Base-by-base conservation (phyloP, 2,797 vertebrate species). In the Lutjanus campechanus region DNA sequence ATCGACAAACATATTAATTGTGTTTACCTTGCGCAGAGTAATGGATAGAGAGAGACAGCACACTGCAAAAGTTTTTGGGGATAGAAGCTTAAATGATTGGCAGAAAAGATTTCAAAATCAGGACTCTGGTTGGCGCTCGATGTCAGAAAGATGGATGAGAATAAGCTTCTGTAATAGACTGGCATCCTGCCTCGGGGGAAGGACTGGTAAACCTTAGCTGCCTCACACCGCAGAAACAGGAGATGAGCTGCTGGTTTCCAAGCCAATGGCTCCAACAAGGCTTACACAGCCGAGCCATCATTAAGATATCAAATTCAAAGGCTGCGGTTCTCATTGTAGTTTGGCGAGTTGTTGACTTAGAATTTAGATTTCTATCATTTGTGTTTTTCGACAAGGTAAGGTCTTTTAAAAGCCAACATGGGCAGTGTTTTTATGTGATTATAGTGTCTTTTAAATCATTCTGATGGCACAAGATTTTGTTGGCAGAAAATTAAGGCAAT, bases 91-190 rank as follows among this genome's bases (percentile, higher is more conserved):
- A 55, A 73, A 72, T 56, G 50, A 75, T 75, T 77, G 49, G 59
- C 54, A 6, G 77, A 51, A 58, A 17, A 50, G 51, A 64, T 73
- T 76, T 50, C 58, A 78, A 80, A 74, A 78, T 63, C 68, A 62
- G 46, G 53, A 72, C 22, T 70, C 16, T 44, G 58, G 78, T 61
- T 75, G 54, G 74, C 49, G 77, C 66, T 59, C 58, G 40, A 22
- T 63, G 70, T 75, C 79, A 82, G 78, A 10, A n/a, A 86, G 80
- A 86, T 67, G 73, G 76, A 88, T 86, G 86, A 50, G 54, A 65
- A 77, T 51, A 76, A 79, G 71, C 60, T 55, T n/a, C 62, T 61
- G 85, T 81, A 79, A 89, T 69, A 64, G 81, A 87, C 79, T 77
- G 80, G 76, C 75, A 60, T 70, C 63, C 60, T 60, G 81, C 80